Conservation (phyloP, 2,113 vertebrate genomes). For the Antigone vipio region DNA sequence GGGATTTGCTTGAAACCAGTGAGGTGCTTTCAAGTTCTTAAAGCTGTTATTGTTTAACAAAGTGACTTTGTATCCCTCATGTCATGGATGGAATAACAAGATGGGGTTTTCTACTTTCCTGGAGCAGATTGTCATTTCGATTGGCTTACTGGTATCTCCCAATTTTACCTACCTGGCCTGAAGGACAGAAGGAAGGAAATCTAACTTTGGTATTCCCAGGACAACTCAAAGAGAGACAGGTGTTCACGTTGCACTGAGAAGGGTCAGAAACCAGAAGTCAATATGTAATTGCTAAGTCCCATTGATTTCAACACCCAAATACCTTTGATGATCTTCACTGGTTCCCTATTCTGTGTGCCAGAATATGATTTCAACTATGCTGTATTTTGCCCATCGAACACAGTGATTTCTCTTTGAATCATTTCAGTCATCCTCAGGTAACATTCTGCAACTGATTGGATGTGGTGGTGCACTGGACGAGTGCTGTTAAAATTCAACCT, state of each 20-base stretch:
- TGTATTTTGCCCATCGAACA: background rate
- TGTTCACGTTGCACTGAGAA: background rate
- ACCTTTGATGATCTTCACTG: background rate
- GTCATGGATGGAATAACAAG: background rate
- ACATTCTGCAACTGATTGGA: background rate
- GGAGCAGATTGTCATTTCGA: background rate
- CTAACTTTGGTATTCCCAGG: background rate
- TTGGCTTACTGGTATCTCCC: background rate
- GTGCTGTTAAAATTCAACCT: no score
- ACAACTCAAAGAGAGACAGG: background rate
- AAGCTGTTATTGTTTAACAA: background rate
- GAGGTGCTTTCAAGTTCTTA: background rate
- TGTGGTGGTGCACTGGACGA: no score
- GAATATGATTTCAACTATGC: background rate
- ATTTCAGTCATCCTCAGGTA: background rate
- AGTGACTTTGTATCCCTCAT: background rate
- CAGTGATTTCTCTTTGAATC: background rate
- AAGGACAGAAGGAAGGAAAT: background rate
- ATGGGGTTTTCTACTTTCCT: background rate
- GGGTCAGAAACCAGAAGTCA: background rate
- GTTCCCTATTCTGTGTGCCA: background rate
- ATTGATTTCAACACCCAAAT: background rate
- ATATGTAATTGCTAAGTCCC: background rate
- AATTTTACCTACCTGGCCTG: background rate
- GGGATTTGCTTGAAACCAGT: background rate